Evolutionary conservation across 2,888 invertebrate genomes (phyloP).

Genomic region (Alloscopus bannaensis): DNA sequence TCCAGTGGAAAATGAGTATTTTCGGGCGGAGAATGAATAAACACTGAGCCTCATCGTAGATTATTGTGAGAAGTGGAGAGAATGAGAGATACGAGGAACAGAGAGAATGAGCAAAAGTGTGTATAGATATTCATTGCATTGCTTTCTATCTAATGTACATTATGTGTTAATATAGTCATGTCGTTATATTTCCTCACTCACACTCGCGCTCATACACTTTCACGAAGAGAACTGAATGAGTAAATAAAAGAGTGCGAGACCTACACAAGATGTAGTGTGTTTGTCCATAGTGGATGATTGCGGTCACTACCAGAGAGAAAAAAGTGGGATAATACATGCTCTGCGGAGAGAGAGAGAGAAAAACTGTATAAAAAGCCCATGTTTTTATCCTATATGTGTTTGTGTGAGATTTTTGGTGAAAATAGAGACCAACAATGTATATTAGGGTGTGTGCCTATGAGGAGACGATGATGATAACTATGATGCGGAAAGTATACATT

Average conservation of each 20-base stretch:
- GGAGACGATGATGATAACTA: constrained; percentile 11
- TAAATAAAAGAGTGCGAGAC: constrained; percentile 36
- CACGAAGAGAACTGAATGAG: constrained; percentile 45
- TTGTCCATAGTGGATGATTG: too few species aligned
- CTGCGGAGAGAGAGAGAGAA: too few species aligned
- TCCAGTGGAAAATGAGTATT: constrained; percentile 57
- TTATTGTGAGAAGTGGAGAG: constrained; percentile 31
- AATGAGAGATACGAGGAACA: not conserved
- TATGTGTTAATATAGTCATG: constrained; percentile 48
- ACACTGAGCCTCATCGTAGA: constrained; percentile 45
- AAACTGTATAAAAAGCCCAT: too few species aligned
- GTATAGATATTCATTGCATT: constrained; percentile 39
- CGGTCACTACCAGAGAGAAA: not conserved
- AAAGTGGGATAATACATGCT: constrained; percentile 7
- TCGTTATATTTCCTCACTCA: constrained; percentile 49
- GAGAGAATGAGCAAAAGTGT: not conserved
- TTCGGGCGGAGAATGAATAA: constrained; percentile 40
- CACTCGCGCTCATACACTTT: too few species aligned
- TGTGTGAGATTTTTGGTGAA: too few species aligned
- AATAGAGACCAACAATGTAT: too few species aligned
- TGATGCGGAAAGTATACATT: too few species aligned
- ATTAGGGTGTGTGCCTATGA: too few species aligned
- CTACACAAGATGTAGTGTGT: too few species aligned
- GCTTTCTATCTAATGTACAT: constrained; percentile 30
- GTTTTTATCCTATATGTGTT: too few species aligned